phyloP scores from a whole-genome alignment of 1,140 invertebrate genomes.

The Drosophila obscura region DNA sequence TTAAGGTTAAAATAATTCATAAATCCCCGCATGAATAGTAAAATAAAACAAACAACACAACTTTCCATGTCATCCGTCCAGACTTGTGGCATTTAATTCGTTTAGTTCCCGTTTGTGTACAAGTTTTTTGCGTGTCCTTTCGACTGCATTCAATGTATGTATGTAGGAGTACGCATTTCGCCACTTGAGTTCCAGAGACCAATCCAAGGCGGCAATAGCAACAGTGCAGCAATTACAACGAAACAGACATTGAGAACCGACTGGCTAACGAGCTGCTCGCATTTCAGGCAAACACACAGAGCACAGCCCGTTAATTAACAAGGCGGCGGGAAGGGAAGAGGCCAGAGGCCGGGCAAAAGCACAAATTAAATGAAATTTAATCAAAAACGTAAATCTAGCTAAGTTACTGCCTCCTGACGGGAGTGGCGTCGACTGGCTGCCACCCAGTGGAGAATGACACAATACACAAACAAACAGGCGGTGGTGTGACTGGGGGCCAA shows the following conservation, averaged over 20 bases:
- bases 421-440: constrained; percentile 59
- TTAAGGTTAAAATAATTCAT: constrained; percentile 4
- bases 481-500: constrained; percentile 14
- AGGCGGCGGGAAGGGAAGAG: constrained; percentile 38
- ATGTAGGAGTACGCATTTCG: too few species aligned
- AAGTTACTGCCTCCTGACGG: constrained; percentile 57
- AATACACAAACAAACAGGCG: constrained; percentile 46
- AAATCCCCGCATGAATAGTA: background rate
- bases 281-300: constrained; percentile 48
- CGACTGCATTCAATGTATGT: background rate
- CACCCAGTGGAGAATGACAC: constrained; percentile 54
- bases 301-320: constrained; percentile 56
- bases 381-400: constrained; percentile 78
- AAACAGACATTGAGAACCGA: constrained; percentile 32
- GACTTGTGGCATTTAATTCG: constrained; percentile 1
- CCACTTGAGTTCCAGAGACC: background rate
- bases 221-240: constrained; percentile 55
- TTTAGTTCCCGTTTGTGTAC: background rate
- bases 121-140: background rate
- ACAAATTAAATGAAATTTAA: constrained; percentile 79
- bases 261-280: constrained; percentile 68
- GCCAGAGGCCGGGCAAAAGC: constrained; percentile 42
- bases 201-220: constrained; percentile 22
- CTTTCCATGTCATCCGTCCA: constrained; percentile 2
- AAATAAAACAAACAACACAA: background rate